Evolutionary conservation across 2,888 invertebrate genomes (phyloP), one percentile per base, ranked within the genome.

Genomic region (Colostygia pectinataria): DNA sequence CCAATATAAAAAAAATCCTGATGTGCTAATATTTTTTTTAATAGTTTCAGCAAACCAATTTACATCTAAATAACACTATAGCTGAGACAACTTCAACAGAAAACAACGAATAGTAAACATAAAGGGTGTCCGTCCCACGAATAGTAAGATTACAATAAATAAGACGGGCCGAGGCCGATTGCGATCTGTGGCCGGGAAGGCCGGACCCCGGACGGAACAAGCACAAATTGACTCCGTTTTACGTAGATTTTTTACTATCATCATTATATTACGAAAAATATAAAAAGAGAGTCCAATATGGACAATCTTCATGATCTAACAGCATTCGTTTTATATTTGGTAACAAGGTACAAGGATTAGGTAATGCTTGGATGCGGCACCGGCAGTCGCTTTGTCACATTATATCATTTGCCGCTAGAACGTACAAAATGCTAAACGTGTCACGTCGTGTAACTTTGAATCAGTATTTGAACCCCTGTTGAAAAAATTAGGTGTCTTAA

Each of bases 121-220:
- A 74, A 80, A 74, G 87, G 82, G 82, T 82, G 82, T 78, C 83
- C 80, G 84, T 86, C 85, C 87, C 84, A 81, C 83, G 85, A 88
- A 88, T 83, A 85, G 86, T 85, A 80, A 88, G 86, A 88, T 90
- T 88, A 87, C 86, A 88, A 58, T 88, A 89, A 89, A 89, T 89
- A 89, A 88, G 83, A 78, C 84, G 82, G 77, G 76, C 80, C 74
- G 77, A 78, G 80, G 14, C 36, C 75, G 87, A 88, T 88, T 80
- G 80, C 68, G 68, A 63, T 57, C 61, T 40, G 44, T 23, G 54
- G 47, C 47, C 56, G 60, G 48, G 55, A 49, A 57, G 55, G 29
- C 40, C 38, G 48, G 55, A 49, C 59, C 39, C n/a, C 50, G 57
- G 61, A 55, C 60, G 56, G 60, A 53, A 59, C 61, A 43, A 55